Evolutionary conservation across 2,888 invertebrate genomes (phyloP).

Genomic region (Artemia sinica): DNA sequence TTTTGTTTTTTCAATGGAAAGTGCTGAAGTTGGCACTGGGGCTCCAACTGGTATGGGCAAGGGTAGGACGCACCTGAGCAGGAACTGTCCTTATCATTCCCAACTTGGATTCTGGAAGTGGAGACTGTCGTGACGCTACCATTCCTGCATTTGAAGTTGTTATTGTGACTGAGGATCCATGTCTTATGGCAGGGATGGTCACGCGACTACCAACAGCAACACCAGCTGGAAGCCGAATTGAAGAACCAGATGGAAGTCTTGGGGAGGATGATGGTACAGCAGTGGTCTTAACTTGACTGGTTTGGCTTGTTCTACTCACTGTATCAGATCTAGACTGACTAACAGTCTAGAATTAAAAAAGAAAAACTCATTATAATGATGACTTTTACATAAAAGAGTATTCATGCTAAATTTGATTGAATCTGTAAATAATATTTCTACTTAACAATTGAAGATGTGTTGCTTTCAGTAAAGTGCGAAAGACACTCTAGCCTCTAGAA

Average conservation of each 20-base stretch:
- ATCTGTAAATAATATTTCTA: no score
- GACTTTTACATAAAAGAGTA: no score
- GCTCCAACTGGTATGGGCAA: not conserved
- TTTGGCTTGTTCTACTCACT: not conserved
- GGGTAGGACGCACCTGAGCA: not conserved
- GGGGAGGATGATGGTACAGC: not conserved
- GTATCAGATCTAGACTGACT: not conserved
- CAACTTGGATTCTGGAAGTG: not conserved
- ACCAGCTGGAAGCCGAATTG: constrained; percentile 11
- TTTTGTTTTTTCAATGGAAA: not conserved
- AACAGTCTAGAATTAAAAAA: no score
- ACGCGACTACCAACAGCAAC: not conserved
- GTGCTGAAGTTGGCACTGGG: not conserved
- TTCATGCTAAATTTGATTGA: no score
- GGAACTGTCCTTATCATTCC: constrained; percentile 1
- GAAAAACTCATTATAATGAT: no score
- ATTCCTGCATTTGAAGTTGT: not conserved
- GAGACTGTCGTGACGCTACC: not conserved
- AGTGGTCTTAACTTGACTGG: not conserved
- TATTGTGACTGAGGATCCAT: not conserved
- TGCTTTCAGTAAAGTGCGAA: no score
- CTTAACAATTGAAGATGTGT: no score
- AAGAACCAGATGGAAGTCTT: not conserved
- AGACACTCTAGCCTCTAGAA: no score
- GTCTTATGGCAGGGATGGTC: not conserved